Evolutionary conservation across 2,888 invertebrate species (phyloP), one percentile per base, ranked within the genome.

Genomic region (Polymixis lichenea): DNA sequence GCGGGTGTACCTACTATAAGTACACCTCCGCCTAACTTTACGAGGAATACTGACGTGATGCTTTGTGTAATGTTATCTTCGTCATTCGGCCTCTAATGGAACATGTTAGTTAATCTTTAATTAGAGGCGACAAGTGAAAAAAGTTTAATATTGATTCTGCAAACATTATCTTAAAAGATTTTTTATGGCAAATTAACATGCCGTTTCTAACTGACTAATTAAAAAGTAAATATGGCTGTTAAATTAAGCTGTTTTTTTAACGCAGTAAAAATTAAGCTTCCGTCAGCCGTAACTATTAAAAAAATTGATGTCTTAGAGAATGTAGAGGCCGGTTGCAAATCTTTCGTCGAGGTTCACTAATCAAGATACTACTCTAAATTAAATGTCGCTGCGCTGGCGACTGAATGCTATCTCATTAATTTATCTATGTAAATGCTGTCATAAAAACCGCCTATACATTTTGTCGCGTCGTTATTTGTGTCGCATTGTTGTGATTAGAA

Each of bases 121-220:
- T 84, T 67, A 80, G 43, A 79, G 32, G 32, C 55, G 49, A 17
- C 55, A 38, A 51, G 32, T 64, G 28, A 62, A 55, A 25, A 53
- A 28, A 28, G 15, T 17, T 56, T n/a, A 61, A 15, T 38, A 84
- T 81, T 61, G 38, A 72, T 69, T 81, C 84, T 56, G 72, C 84
- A 68, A 79, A 84, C n/a, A 72, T 25, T 68, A 46, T 46, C 56
- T 70, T 38, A 55, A 67, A 68, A 77, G 3, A 19, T 60, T 60
- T 82, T 78, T 83, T 60, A 61, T 58, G 60, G 49, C 8, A 58
- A 25, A 22, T 78, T 78, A 72, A 72, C 60, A 69, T 25, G 55
- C 53, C n/a, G 64, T 72, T 72, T 65, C 80, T 83, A 72, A 72
- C 32, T 81, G 46, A 32, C 61, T 70, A 79, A 80, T 64, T 77